Evolutionary conservation across 2,797 vertebrate genomes (phyloP).

Genomic region (Lindbergichthys nudifrons): DNA sequence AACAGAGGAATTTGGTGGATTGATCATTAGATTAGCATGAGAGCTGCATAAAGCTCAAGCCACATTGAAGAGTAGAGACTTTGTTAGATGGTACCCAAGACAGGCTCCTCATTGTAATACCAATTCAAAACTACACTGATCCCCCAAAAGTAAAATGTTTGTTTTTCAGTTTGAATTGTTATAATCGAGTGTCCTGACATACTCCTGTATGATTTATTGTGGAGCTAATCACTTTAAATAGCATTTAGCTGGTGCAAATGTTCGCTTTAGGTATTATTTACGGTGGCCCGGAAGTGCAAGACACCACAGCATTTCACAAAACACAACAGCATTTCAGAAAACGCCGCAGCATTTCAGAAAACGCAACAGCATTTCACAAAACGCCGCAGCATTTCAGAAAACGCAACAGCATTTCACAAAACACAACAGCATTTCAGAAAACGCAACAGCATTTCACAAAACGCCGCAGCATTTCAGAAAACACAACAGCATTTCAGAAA

Average conservation of each 20-base stretch:
- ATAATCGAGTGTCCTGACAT: neutral
- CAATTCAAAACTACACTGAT: neutral
- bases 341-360: too few relatives aligned
- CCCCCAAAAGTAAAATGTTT: neutral
- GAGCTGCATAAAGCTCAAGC: neutral
- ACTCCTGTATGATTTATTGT: neutral
- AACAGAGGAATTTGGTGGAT: conserved; percentile 3
- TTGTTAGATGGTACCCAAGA: neutral
- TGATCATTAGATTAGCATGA: neutral
- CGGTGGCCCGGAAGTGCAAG: too few relatives aligned
- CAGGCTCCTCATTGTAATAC: neutral
- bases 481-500: too few relatives aligned
- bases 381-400: too few relatives aligned
- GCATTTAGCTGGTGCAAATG: neutral
- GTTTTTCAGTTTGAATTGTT: neutral
- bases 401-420: too few relatives aligned
- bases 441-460: too few relatives aligned
- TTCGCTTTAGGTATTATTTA: neutral
- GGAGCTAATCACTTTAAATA: conserved; percentile 1
- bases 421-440: too few relatives aligned
- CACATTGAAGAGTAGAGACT: neutral
- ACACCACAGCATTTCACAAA: too few relatives aligned
- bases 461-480: too few relatives aligned
- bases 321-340: too few relatives aligned
- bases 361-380: too few relatives aligned